Conservation (phyloP, 1,140 invertebrate species). For the Calliphora vicina region DNA sequence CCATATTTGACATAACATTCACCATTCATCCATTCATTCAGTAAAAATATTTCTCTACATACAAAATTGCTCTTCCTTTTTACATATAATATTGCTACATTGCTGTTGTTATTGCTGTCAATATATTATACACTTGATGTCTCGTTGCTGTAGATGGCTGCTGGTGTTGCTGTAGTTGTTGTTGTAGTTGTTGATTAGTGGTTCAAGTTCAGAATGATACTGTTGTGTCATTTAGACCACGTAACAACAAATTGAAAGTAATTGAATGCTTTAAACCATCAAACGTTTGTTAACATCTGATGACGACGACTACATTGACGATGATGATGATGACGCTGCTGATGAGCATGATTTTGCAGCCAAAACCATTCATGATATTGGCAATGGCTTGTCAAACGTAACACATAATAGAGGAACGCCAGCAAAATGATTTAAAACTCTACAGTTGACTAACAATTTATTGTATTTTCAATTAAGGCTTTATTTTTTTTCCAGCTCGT, state of each 20-base stretch:
- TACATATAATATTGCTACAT: not conserved
- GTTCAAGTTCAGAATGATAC: slow-evolving; percentile 5
- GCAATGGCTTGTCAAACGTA: not conserved
- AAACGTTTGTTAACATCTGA: not conserved
- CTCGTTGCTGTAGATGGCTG: not conserved
- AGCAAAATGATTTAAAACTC: not conserved
- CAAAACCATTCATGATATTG: not conserved
- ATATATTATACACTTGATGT: not conserved
- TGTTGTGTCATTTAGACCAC: slow-evolving; percentile 15
- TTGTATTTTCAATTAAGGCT: not conserved
- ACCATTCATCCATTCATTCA: not conserved
- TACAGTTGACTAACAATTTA: not conserved
- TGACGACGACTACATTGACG: not conserved
- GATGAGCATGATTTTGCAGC: not conserved
- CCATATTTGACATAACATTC: not conserved
- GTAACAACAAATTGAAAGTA: slow-evolving; percentile 16
- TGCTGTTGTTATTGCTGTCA: not conserved
- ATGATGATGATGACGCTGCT: not conserved
- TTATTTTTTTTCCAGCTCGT: not conserved
- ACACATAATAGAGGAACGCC: not conserved
- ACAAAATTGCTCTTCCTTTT: not conserved
- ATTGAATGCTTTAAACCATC: slow-evolving; percentile 16
- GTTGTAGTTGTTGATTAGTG: not conserved
- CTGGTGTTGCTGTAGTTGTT: not conserved
- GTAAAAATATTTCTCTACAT: not conserved